Evolutionary conservation across 2,888 invertebrate species (phyloP).

Genomic region (Melipona bicolor): DNA sequence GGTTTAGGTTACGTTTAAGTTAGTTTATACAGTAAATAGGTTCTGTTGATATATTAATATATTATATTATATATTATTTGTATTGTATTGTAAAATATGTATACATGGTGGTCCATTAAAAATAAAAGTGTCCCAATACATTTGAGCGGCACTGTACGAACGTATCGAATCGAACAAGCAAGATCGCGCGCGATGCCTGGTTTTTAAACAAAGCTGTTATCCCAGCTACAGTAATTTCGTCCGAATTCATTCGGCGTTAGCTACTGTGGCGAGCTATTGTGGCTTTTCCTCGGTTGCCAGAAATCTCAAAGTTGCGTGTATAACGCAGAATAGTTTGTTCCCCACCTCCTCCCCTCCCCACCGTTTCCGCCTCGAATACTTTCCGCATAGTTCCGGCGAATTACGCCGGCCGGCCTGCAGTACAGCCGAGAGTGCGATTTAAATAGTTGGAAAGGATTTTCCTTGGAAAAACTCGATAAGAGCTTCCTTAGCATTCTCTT

Average conservation of each 20-base stretch:
- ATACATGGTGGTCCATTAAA: too few species aligned
- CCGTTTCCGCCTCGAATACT: constrained; percentile 66
- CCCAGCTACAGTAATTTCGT: constrained; percentile 59
- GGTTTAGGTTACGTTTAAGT: too few species aligned
- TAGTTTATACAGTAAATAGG: too few species aligned
- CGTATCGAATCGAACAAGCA: not conserved
- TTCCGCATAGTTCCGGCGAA: constrained; percentile 68
- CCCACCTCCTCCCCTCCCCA: not conserved
- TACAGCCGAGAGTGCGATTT: constrained; percentile 63
- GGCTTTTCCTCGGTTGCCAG: constrained; percentile 63
- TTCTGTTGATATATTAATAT: too few species aligned
- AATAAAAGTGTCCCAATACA: too few species aligned
- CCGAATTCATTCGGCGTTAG: constrained; percentile 56
- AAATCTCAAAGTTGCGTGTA: constrained; percentile 66
- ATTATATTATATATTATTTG: too few species aligned
- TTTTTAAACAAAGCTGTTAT: constrained; percentile 57
- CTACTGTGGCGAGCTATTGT: constrained; percentile 58
- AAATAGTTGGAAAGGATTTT: constrained; percentile 69
- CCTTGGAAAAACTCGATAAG: constrained; percentile 59
- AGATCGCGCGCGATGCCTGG: constrained; percentile 4
- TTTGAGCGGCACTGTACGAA: too few species aligned
- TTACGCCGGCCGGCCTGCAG: constrained; percentile 52
- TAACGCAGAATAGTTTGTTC: constrained; percentile 66
- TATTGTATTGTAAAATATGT: too few species aligned
- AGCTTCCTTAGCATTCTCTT: constrained; percentile 48